phyloP scores from a whole-genome alignment of 2,888 invertebrate species.

The Lasioglossum marginatum region DNA sequence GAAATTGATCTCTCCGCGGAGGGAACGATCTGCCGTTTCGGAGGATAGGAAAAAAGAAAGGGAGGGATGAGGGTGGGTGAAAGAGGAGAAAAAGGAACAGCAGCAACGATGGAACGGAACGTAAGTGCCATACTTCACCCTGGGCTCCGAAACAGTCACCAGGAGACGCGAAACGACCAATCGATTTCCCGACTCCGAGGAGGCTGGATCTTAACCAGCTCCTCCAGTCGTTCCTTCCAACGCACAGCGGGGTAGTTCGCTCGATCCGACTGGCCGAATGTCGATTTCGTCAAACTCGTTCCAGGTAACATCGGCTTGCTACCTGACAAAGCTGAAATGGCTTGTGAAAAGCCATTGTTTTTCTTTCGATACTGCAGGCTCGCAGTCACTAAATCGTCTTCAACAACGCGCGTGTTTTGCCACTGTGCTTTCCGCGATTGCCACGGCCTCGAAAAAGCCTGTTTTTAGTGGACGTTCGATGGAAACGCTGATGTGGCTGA shows the following conservation, averaged over 20 bases:
- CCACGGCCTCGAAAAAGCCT: background rate
- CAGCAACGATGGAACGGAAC: slow-evolving; percentile 56
- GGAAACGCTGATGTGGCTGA: too few relatives aligned
- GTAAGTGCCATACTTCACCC: slow-evolving; percentile 71
- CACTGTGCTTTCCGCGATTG: background rate
- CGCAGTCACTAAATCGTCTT: background rate
- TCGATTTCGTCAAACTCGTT: slow-evolving; percentile 2
- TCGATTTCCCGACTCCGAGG: slow-evolving; percentile 60
- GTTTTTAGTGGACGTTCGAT: too few relatives aligned
- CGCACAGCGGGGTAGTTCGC: background rate
- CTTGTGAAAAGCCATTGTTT: background rate
- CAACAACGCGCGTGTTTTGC: background rate
- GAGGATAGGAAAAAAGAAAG: slow-evolving; percentile 9
- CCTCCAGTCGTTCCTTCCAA: slow-evolving; percentile 41
- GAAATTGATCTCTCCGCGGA: slow-evolving; percentile 58
- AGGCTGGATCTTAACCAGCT: slow-evolving; percentile 36
- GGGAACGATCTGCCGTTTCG: slow-evolving; percentile 4
- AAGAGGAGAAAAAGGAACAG: slow-evolving; percentile 13
- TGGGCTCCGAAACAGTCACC: slow-evolving; percentile 67
- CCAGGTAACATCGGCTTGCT: background rate
- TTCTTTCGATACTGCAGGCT: background rate
- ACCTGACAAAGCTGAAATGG: background rate
- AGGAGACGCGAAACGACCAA: slow-evolving; percentile 60
- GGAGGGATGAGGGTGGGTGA: background rate
- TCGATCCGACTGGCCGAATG: background rate